These are phyloP conservation scores for Pelobates cultripes DNA, from an alignment of 2,797 vertebrate genomes.

Conservation along the genomic window DNA sequence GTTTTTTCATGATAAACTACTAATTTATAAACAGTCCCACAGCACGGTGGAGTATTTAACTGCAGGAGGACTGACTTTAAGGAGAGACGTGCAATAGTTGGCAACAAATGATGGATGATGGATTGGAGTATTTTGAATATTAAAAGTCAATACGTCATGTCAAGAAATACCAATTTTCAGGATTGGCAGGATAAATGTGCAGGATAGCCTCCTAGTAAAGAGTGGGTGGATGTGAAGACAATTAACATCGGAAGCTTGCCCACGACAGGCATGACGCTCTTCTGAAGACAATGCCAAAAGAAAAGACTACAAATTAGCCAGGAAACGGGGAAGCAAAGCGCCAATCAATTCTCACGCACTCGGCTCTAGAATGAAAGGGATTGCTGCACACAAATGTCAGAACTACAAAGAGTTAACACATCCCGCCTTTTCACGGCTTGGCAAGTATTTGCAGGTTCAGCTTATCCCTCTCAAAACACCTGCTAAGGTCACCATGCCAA, in stretches of 20 bases:
- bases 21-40: too few species aligned
- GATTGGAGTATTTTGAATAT: too few species aligned
- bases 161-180: not conserved
- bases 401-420: constrained; percentile 23
- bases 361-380: too few species aligned
- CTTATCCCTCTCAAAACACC: constrained; percentile 62
- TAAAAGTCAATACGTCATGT: not conserved
- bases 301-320: not conserved
- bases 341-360: not conserved
- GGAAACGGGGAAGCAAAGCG: not conserved
- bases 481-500: constrained; percentile 60
- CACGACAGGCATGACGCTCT: too few species aligned
- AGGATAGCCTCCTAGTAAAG: not conserved
- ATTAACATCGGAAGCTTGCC: not conserved
- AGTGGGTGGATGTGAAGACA: not conserved
- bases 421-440: not conserved
- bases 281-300: not conserved
- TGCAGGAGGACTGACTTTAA: too few species aligned
- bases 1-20: too few species aligned
- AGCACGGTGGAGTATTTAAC: too few species aligned
- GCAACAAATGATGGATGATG: too few species aligned
- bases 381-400: not conserved
- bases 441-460: constrained; percentile 59
- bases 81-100: too few species aligned
- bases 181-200: not conserved